Conservation (phyloP, 30 jellyfish, hydroid and myxozoan species). For the Cassiopea andromeda region DNA sequence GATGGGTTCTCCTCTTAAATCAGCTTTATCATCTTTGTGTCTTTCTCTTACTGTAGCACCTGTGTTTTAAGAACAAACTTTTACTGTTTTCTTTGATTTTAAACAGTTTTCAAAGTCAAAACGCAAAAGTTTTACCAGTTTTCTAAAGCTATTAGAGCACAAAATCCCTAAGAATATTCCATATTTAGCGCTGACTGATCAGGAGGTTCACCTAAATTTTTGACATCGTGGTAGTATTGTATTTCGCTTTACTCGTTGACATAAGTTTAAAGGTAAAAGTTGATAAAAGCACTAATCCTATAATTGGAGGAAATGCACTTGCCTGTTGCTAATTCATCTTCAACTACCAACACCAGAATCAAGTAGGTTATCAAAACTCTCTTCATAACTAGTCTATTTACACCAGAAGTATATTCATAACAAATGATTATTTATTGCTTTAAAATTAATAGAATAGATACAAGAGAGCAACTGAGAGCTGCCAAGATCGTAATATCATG, state of each 20-base stretch:
- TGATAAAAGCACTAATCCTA: not conserved
- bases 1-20: slow-evolving; percentile 44
- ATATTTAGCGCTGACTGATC: no score
- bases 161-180: no score
- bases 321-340: not conserved
- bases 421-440: not conserved
- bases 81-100: not conserved
- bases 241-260: no score
- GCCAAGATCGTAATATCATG: not conserved
- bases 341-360: not conserved
- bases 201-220: no score
- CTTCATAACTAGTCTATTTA: not conserved
- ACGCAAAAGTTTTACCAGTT: not conserved
- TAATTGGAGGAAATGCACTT: not conserved
- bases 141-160: no score
- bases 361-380: not conserved
- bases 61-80: not conserved
- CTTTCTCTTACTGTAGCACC: not conserved
- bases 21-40: not conserved
- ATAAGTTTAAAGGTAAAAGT: not conserved
- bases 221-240: no score
- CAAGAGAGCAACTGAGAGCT: not conserved
- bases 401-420: not conserved
- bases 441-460: not conserved
- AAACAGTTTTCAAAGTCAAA: not conserved